Base-by-base conservation (phyloP, 1,140 invertebrate species). In the Drosophila busckii region DNA sequence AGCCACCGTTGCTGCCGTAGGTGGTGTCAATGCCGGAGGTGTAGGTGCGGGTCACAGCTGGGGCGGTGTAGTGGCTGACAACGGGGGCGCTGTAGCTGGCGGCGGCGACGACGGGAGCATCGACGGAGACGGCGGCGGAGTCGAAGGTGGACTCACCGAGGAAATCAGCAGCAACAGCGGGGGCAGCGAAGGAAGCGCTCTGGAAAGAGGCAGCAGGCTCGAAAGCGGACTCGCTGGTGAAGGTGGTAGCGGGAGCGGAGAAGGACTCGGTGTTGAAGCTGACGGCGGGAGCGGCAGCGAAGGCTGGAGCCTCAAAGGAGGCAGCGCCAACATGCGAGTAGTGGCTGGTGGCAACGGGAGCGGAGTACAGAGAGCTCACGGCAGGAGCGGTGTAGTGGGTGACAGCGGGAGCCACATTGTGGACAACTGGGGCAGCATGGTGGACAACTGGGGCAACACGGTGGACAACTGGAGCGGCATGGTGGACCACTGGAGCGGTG, bases 1-100 rank as follows among this genome's bases (percentile, higher is more conserved):
- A 85, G 19, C 82, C 82, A 16, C 82, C 82, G 46, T 85, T 76
- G 64, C 70, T 56, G 15, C 63, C 82, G 38, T 85, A 85, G 8
- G 31, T 22, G 38, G 82, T 85, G 32, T 68, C 82, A 3, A 55
- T 40, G 26, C 70, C 16, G 45, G 53, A 16, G 45, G 32, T 7
- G n/a, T n/a, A n/a, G 54, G 16, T 15, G 32, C 13, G 31, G 66
- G 17, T 1, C 20, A 32, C 48, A 29, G 28, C 42, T 9, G 65
- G 65, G 4, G 59, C 50, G 1, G 60, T 42, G 45, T 56, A 55
- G 37, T 34, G 29, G 25, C 26, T 55, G 6, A 34, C 48, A 7
- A 40, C 56, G 0, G 66, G 56, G 0, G 67, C 58, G 0, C 13
- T 10, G 60, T 59, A 66, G 37, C 7, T 37, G 22, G 37, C 32